A percentile compares a stretch with the other conserved stretches of the same genome.
These are phyloP conservation scores for Holothuria scabra DNA, from an alignment of 53 echinoderm and acorn worm genomes.

Conservation along the genomic window DNA sequence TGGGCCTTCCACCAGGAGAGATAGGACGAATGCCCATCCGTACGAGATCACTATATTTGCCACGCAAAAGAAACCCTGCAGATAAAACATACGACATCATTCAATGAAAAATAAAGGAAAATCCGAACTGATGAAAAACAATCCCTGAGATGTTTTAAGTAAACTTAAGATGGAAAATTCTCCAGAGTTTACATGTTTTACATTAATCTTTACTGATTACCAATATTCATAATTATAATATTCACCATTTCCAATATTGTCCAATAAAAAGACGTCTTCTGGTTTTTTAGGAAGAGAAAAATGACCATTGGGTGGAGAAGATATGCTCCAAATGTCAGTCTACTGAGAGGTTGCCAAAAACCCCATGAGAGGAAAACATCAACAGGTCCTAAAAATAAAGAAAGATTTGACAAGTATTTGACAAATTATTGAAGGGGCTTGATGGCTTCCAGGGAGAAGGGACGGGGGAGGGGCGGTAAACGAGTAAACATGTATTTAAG, in stretches of 20 bases:
- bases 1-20: conserved; percentile 75
- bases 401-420: too few relatives aligned
- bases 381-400: neutral
- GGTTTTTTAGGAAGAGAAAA: conserved; percentile 22
- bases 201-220: too few relatives aligned
- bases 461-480: too few relatives aligned
- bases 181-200: too few relatives aligned
- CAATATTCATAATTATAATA: too few relatives aligned
- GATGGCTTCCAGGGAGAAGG: too few relatives aligned
- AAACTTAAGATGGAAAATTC: too few relatives aligned
- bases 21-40: conserved; percentile 61
- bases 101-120: neutral
- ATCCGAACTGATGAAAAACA: too few relatives aligned
- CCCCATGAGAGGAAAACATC: conserved; percentile 20
- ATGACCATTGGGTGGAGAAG: conserved; percentile 62
- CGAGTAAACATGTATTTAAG: too few relatives aligned
- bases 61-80: conserved; percentile 61
- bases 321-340: conserved; percentile 67
- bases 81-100: too few relatives aligned
- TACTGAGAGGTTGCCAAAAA: conserved; percentile 67
- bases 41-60: conserved; percentile 67
- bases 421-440: too few relatives aligned
- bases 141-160: too few relatives aligned
- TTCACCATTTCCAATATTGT: conserved; percentile 53
- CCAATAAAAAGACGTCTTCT: conserved; percentile 55